Evolutionary conservation across 2,113 vertebrate species (phyloP).

Genomic region (Rhagologus leucostigma): DNA sequence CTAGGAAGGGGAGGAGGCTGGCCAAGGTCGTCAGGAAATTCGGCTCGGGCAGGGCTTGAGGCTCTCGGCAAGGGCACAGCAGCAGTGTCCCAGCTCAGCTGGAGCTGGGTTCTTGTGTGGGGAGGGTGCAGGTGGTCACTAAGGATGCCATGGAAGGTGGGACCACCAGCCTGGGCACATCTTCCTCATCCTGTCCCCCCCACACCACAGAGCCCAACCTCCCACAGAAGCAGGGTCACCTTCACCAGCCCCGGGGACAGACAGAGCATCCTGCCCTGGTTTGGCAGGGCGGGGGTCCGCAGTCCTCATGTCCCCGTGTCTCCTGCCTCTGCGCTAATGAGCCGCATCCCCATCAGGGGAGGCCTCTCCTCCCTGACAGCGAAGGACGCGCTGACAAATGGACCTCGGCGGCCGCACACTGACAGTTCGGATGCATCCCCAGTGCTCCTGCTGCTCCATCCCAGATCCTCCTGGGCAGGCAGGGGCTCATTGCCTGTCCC

Average conservation of each 20-base stretch:
- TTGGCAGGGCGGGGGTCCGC: fast-evolving
- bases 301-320: not conserved
- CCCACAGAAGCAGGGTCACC: not conserved
- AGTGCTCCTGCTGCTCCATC: not conserved
- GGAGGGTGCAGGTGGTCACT: not conserved
- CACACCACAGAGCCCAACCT: fast-evolving
- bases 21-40: not conserved
- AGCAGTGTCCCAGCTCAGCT: not conserved
- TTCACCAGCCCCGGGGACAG: not conserved
- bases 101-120: fast-evolving
- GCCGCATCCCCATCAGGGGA: not conserved
- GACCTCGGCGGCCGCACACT: not conserved
- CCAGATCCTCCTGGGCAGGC: not conserved
- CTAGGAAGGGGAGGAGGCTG: not conserved
- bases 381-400: conserved; percentile 46
- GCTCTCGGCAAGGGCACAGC: not conserved
- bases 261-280: fast-evolving
- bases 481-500: not conserved
- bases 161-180: not conserved
- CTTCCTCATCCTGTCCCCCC: not conserved
- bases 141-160: not conserved
- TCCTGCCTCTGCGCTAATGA: not conserved
- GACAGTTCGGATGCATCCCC: not conserved
- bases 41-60: not conserved
- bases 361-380: conserved; percentile 47